Evolutionary conservation across 2,113 vertebrate genomes (phyloP).

Genomic region (Thryonomys swinderianus): DNA sequence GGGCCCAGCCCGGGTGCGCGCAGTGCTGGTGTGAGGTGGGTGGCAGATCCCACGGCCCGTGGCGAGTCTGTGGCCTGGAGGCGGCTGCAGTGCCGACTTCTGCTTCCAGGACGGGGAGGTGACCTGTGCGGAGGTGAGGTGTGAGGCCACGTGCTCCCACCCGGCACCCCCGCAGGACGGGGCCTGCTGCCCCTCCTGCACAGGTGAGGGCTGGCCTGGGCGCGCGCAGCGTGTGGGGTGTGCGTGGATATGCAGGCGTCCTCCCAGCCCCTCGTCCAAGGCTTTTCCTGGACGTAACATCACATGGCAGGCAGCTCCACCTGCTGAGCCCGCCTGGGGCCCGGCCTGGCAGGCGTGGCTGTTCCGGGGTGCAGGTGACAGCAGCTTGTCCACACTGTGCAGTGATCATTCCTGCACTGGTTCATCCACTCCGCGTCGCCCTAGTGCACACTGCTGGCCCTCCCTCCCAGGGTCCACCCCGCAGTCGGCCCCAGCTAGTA

Average conservation of each 20-base stretch:
- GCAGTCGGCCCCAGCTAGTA: background rate
- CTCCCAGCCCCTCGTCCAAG: fast-evolving
- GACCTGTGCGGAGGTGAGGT: slow-evolving; percentile 80
- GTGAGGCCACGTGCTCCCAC: slow-evolving; percentile 85
- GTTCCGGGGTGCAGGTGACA: background rate
- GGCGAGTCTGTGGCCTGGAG: fast-evolving
- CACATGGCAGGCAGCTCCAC: background rate
- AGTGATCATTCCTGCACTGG: too few species aligned
- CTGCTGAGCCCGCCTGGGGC: background rate
- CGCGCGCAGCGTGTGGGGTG: fast-evolving
- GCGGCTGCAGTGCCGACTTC: background rate
- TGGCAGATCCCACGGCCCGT: fast-evolving
- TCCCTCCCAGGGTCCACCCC: background rate
- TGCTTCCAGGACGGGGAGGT: slow-evolving; percentile 81
- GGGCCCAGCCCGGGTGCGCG: slow-evolving; percentile 81
- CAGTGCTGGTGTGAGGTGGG: slow-evolving; percentile 86
- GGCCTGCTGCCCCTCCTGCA: slow-evolving; percentile 85
- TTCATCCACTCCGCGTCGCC: background rate
- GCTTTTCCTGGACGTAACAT: too few species aligned
- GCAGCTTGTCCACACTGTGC: background rate
- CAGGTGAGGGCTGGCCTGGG: slow-evolving; percentile 72
- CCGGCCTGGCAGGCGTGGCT: background rate
- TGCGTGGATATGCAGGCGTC: background rate
- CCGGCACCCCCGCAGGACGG: slow-evolving; percentile 74
- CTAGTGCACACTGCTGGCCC: background rate